A percentile compares a stretch with the other conserved stretches of the same genome.
These are phyloP conservation scores for Copsychus sechellarum DNA, from an alignment of 2,113 vertebrate species.

Conservation along the genomic window DNA sequence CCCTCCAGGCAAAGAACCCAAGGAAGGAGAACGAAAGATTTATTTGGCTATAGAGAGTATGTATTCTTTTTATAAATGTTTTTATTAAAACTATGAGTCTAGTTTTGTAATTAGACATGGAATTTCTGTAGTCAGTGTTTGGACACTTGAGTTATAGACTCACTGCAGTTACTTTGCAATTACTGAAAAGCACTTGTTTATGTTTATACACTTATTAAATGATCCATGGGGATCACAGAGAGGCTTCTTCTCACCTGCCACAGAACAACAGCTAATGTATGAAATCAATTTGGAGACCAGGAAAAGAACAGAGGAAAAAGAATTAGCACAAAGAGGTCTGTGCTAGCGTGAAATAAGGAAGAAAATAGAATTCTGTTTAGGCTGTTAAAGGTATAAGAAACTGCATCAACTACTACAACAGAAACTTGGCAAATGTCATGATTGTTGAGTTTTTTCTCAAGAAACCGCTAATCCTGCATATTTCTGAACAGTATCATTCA, in stretches of 20 bases:
- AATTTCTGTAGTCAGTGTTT: not conserved
- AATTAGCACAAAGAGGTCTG: not conserved
- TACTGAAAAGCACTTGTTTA: not conserved
- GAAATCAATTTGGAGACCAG: not conserved
- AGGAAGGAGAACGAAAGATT: slow-evolving; percentile 97
- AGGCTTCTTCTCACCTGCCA: not conserved
- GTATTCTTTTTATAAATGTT: slow-evolving; percentile 37
- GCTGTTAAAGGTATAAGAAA: not conserved
- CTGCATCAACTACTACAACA: not conserved
- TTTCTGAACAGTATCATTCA: not conserved
- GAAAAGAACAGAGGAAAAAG: not conserved
- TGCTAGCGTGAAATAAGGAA: not conserved
- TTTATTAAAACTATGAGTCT: not conserved
- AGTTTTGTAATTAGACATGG: not conserved
- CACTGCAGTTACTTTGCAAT: not conserved
- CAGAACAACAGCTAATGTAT: not conserved
- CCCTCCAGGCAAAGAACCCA: slow-evolving; percentile 97
- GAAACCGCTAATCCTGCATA: not conserved
- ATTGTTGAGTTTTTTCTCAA: not conserved
- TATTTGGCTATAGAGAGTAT: slow-evolving; percentile 98
- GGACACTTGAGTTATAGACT: not conserved
- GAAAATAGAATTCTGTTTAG: not conserved
- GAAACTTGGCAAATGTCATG: not conserved
- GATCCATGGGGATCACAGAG: not conserved
- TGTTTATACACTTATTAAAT: not conserved